These are phyloP conservation scores for Lamellibrachia columna DNA, from an alignment of 2,888 invertebrate genomes.

Conservation along the genomic window DNA sequence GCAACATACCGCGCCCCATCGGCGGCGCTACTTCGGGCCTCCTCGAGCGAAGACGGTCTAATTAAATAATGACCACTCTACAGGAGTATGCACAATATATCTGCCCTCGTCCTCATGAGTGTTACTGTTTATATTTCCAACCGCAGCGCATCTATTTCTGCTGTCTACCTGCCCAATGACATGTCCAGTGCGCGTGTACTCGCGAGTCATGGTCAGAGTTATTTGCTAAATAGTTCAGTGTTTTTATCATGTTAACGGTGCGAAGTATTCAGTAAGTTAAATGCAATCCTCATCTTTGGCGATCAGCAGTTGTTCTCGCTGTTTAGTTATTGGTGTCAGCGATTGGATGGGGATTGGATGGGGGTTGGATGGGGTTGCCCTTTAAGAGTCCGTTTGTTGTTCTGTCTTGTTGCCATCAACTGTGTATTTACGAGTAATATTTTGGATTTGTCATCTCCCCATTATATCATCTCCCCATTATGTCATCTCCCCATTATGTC, in stretches of 20 bases:
- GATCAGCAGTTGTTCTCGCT: neutral
- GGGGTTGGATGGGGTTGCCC: neutral
- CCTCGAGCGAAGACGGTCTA: neutral
- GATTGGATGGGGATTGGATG: neutral
- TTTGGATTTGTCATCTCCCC: neutral
- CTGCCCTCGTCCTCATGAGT: neutral
- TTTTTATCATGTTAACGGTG: neutral
- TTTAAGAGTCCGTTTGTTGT: neutral
- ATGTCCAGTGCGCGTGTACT: neutral
- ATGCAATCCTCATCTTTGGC: neutral
- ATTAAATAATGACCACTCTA: neutral
- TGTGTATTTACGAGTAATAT: neutral
- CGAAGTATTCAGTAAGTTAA: neutral
- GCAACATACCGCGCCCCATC: neutral
- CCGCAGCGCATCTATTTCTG: neutral
- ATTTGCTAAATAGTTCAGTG: neutral
- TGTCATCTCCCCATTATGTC: neutral
- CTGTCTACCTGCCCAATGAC: neutral
- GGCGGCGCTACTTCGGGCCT: neutral
- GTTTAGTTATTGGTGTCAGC: neutral
- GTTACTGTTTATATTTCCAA: neutral
- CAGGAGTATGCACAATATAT: neutral
- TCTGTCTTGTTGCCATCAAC: neutral
- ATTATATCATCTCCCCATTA: neutral
- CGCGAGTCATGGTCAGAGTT: neutral